Percentiles rank a stretch among this genome's conserved stretches.
Evolutionary conservation across 1,140 invertebrate genomes (phyloP).

Genomic region (Aphelinus atriplicis): DNA sequence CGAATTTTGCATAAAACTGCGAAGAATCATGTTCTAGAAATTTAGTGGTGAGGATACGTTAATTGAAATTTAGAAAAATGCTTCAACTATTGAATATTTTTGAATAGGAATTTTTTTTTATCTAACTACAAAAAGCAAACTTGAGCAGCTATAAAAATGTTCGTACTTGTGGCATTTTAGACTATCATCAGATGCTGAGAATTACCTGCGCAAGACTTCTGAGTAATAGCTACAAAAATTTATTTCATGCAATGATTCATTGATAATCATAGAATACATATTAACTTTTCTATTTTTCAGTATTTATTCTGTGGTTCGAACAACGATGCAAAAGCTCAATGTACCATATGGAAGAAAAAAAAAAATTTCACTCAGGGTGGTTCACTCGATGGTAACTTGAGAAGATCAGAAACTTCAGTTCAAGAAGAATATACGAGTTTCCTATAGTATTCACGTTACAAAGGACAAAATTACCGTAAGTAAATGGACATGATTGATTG

Average conservation of each 20-base stretch:
- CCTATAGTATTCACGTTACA: conserved; percentile 88
- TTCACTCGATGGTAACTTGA: conserved; percentile 90
- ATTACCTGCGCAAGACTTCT: no score
- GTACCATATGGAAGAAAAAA: conserved; percentile 96
- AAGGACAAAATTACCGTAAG: conserved; percentile 90
- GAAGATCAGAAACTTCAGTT: conserved; percentile 89
- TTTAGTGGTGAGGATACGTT: conserved; percentile 56
- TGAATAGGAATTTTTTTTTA: conserved; percentile 56
- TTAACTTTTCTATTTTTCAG: no score
- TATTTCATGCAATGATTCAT: no score
- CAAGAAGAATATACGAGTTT: conserved; percentile 94
- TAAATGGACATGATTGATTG: conserved; percentile 47
- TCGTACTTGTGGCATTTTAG: no score
- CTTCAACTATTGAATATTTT: no score
- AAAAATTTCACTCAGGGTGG: conserved; percentile 92
- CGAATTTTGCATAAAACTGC: conserved; percentile 65
- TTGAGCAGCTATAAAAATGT: no score
- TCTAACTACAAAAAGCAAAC: conserved; percentile 78
- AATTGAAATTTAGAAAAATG: no score
- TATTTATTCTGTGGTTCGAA: conserved; percentile 76
- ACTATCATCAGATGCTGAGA: no score
- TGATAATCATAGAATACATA: no score
- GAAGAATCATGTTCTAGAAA: conserved; percentile 53
- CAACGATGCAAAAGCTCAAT: conserved; percentile 80
- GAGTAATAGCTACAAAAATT: no score